Conservation (phyloP, 2,113 vertebrate species). For the Microcebus griseorufus region DNA sequence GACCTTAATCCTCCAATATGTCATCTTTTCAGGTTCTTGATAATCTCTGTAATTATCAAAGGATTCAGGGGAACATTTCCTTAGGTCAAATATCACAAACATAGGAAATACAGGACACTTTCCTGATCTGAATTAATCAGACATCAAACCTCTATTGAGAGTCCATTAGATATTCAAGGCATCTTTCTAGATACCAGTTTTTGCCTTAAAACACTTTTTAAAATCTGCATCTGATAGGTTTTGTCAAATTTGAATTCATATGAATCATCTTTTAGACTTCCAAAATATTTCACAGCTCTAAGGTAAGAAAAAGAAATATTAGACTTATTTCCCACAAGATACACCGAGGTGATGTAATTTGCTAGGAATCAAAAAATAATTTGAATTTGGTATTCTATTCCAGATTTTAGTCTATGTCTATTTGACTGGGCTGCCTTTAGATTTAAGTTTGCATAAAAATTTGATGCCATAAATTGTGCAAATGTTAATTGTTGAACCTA, state of each 20-base stretch:
- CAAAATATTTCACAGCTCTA: neutral
- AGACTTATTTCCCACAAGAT: neutral
- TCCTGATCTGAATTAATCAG: neutral
- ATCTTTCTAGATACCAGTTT: neutral
- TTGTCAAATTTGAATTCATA: slow-evolving; percentile 1
- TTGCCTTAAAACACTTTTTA: neutral
- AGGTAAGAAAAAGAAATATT: neutral
- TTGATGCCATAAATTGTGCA: neutral
- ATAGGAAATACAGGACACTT: neutral
- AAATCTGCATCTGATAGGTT: neutral
- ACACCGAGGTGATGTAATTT: neutral
- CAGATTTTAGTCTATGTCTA: neutral
- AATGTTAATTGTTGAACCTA: neutral
- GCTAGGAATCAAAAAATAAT: neutral
- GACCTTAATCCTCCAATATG: neutral
- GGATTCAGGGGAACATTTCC: neutral
- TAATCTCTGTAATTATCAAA: slow-evolving; percentile 36
- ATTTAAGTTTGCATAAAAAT: slow-evolving; percentile 46
- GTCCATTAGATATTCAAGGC: neutral
- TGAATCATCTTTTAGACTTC: neutral
- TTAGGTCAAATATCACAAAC: neutral
- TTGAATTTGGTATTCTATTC: slow-evolving; percentile 10
- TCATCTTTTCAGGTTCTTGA: neutral
- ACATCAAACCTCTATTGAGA: neutral
- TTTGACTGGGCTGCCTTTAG: neutral